Percentiles rank a stretch among this genome's conserved stretches.
Conservation (phyloP, 1,140 invertebrate genomes). For the Dufourea novaeangliae region DNA sequence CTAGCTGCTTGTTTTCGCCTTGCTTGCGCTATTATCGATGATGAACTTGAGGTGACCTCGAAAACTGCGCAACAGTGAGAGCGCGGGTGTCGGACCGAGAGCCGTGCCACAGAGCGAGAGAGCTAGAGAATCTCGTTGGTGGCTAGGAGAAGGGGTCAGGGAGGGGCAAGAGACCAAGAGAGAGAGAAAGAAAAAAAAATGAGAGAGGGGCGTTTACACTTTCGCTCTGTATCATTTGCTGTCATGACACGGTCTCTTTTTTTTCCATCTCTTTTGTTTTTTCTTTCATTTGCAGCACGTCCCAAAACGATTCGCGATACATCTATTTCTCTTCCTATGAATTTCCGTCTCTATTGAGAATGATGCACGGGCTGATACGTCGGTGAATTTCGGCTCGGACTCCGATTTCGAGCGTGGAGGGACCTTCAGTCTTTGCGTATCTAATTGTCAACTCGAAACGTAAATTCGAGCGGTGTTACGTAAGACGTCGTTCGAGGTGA, state of each 20-base stretch:
- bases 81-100: conserved; percentile 24
- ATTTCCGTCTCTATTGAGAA: too few relatives aligned
- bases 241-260: conserved; percentile 22
- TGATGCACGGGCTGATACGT: too few relatives aligned
- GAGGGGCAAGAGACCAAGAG: conserved; percentile 24
- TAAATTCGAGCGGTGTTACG: conserved; percentile 9
- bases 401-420: background rate
- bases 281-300: conserved; percentile 10
- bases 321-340: background rate
- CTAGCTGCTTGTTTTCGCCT: conserved; percentile 79
- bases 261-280: background rate
- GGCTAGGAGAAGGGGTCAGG: conserved; percentile 14
- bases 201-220: conserved; percentile 52
- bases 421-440: background rate
- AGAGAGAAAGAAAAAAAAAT: background rate
- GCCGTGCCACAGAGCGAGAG: background rate
- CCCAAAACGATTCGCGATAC: conserved; percentile 18
- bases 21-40: conserved; percentile 79
- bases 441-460: background rate
- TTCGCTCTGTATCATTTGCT: conserved; percentile 48
- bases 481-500: conserved; percentile 2
- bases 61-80: conserved; percentile 74
- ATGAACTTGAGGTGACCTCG: conserved; percentile 80
- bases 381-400: too few relatives aligned
- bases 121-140: background rate